These are phyloP conservation scores for Fulica atra DNA, from an alignment of 2,113 vertebrate genomes.

Conservation along the genomic window DNA sequence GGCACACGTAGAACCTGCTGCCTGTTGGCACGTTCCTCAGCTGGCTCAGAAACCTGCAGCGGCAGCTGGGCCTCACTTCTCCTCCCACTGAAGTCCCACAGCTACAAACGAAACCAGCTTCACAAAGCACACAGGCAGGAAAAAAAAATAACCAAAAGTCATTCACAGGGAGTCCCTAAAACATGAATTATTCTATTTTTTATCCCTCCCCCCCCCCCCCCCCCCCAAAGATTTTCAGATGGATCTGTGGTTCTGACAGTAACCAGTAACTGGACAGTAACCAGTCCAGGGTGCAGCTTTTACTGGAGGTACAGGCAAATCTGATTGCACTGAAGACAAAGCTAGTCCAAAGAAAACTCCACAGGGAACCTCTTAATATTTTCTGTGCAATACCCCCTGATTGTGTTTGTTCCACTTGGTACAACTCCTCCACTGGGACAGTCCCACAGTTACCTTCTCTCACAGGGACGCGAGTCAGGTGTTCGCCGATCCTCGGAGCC, in stretches of 20 bases:
- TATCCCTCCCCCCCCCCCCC: too few species aligned
- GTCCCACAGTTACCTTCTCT: not conserved
- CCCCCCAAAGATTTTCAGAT: not conserved
- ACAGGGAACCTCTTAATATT: not conserved
- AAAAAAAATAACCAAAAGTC: not conserved
- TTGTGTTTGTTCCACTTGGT: not conserved
- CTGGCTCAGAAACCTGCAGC: not conserved
- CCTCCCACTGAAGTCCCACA: not conserved
- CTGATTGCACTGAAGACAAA: not conserved
- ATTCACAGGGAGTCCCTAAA: not conserved
- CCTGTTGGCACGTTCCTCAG: not conserved
- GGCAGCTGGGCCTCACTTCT: not conserved
- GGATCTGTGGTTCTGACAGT: not conserved
- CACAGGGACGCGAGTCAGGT: not conserved
- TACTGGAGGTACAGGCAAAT: not conserved
- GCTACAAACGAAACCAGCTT: not conserved
- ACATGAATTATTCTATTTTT: not conserved
- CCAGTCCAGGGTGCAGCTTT: not conserved
- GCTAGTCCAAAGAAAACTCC: not conserved
- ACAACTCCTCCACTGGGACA: not conserved
- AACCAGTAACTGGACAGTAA: not conserved
- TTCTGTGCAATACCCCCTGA: not conserved
- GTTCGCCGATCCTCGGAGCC: not conserved
- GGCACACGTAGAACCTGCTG: not conserved
- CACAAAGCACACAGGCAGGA: not conserved